A percentile compares a stretch with the other conserved stretches of the same genome.
Evolutionary conservation across 2,113 vertebrate species (phyloP).

Genomic region (Hylia prasina): DNA sequence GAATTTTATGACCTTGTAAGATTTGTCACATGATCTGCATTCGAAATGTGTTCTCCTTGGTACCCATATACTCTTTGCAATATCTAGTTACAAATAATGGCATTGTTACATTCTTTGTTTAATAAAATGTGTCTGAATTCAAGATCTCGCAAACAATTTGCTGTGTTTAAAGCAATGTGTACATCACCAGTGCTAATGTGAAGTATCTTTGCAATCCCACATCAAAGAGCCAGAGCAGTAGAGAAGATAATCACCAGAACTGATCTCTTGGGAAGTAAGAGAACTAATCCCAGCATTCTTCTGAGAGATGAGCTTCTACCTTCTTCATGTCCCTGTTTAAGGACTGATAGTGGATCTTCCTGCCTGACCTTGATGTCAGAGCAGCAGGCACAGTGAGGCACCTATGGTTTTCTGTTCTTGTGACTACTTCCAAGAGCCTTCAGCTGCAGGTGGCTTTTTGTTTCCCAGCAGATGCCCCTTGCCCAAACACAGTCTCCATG

Average conservation of each 20-base stretch:
- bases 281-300: background rate
- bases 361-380: background rate
- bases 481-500: background rate
- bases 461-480: background rate
- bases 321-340: background rate
- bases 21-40: background rate
- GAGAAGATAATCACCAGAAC: background rate
- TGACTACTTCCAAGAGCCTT: background rate
- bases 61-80: background rate
- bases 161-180: background rate
- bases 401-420: background rate
- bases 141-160: background rate
- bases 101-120: background rate
- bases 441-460: background rate
- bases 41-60: background rate
- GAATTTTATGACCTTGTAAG: background rate
- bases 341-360: background rate
- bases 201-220: background rate
- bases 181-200: background rate
- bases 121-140: background rate
- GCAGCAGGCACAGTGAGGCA: background rate
- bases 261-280: background rate
- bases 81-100: background rate
- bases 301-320: background rate
- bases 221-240: background rate